Percentiles rank a stretch among this genome's conserved stretches.
Conservation (phyloP, 2,888 invertebrate genomes). For the Ypsolopha scabrella region DNA sequence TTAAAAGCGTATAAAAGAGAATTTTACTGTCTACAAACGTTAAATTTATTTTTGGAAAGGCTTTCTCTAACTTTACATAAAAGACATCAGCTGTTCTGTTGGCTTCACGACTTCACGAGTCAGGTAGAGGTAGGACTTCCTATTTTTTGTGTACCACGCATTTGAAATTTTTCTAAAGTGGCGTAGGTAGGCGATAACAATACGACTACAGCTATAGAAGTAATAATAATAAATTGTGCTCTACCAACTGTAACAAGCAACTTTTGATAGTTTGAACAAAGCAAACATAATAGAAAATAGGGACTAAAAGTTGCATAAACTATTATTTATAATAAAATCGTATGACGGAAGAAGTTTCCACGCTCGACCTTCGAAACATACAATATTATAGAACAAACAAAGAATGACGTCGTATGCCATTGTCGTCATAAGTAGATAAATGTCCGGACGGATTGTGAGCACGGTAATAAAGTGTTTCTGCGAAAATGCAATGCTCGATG, state of each 20-base stretch:
- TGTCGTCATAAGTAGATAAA: neutral
- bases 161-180: neutral
- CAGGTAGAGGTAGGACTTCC: conserved; percentile 6
- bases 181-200: neutral
- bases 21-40: neutral
- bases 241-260: too few species aligned
- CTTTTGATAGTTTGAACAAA: too few species aligned
- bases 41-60: neutral
- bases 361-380: neutral
- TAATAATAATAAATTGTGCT: neutral
- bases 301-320: too few species aligned
- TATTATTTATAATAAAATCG: too few species aligned
- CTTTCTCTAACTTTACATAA: neutral
- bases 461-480: neutral
- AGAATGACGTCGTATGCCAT: conserved; percentile 1
- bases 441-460: too few species aligned
- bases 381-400: neutral
- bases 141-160: neutral
- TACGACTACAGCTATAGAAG: neutral
- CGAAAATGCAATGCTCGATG: neutral
- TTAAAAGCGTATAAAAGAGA: neutral
- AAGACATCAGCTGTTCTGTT: conserved; percentile 3
- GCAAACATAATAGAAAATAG: too few species aligned
- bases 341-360: neutral
- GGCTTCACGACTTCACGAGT: too few species aligned